These are phyloP conservation scores for Eufriesea mexicana DNA, from an alignment of 1,140 invertebrate species.

Conservation along the genomic window DNA sequence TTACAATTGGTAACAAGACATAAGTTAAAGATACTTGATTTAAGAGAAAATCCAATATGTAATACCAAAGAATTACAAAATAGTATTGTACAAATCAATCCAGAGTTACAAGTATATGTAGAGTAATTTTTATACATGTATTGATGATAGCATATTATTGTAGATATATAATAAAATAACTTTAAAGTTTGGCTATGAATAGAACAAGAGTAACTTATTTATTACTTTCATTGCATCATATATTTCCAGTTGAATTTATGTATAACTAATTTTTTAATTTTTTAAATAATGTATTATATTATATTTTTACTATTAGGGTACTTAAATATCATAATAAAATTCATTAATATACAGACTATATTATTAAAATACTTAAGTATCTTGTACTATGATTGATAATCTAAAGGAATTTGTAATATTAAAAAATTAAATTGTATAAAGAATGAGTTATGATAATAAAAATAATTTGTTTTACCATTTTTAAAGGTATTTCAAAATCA, in stretches of 20 bases:
- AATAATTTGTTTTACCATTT: too few relatives aligned
- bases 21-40: conserved; percentile 70
- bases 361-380: background rate
- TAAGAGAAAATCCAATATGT: conserved; percentile 75
- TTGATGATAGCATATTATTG: background rate
- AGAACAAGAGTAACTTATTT: background rate
- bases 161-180: conserved; percentile 15
- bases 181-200: background rate
- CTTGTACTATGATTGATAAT: background rate
- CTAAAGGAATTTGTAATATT: too few relatives aligned
- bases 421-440: too few relatives aligned
- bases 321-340: background rate
- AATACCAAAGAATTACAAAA: conserved; percentile 24
- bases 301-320: background rate
- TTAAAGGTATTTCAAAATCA: too few relatives aligned
- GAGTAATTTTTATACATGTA: conserved; percentile 9
- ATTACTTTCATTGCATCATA: background rate
- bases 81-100: conserved; percentile 46
- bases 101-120: conserved; percentile 49
- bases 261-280: background rate
- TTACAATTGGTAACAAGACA: conserved; percentile 69
- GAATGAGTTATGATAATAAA: too few relatives aligned
- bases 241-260: background rate
- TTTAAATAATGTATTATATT: background rate
- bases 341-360: background rate